Evolutionary conservation across 1,140 invertebrate genomes (phyloP).

Genomic region (Choristoneura fumiferana): DNA sequence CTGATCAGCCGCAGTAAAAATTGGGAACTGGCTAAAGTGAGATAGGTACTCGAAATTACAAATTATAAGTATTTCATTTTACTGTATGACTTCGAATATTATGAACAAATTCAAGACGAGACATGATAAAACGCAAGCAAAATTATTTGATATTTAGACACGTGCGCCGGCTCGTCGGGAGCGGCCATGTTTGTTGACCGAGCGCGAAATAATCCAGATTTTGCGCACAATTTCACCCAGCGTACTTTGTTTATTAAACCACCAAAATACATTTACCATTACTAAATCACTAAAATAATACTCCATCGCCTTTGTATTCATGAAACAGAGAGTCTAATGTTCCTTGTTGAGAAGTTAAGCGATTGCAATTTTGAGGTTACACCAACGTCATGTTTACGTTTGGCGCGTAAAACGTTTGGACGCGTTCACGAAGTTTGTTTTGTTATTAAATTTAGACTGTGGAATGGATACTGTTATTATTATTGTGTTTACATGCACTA

Average conservation of each 20-base stretch:
- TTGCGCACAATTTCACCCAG: slow-evolving; percentile 5
- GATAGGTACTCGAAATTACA: too few species aligned
- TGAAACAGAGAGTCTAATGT: not conserved
- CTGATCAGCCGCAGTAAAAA: too few species aligned
- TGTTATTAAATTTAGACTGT: slow-evolving; percentile 15
- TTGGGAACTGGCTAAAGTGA: too few species aligned
- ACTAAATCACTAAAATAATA: not conserved
- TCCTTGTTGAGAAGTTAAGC: not conserved
- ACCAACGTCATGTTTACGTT: slow-evolving; percentile 2
- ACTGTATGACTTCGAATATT: too few species aligned
- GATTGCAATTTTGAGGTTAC: not conserved
- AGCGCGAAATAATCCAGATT: slow-evolving; percentile 16
- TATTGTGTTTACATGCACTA: slow-evolving; percentile 13
- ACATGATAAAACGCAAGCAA: not conserved
- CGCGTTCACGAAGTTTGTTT: slow-evolving; percentile 2
- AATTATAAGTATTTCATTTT: too few species aligned
- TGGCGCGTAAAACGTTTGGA: slow-evolving; percentile 7
- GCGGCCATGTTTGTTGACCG: slow-evolving; percentile 14
- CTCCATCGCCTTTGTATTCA: not conserved
- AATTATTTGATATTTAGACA: slow-evolving; percentile 14
- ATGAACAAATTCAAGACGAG: not conserved
- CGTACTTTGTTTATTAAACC: slow-evolving; percentile 1
- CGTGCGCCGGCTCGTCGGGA: not conserved
- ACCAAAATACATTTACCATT: not conserved
- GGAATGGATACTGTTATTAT: slow-evolving; percentile 14